Evolutionary conservation across 2,888 invertebrate species (phyloP), one percentile per base, ranked within the genome.

Genomic region (Zelleria hepariella): DNA sequence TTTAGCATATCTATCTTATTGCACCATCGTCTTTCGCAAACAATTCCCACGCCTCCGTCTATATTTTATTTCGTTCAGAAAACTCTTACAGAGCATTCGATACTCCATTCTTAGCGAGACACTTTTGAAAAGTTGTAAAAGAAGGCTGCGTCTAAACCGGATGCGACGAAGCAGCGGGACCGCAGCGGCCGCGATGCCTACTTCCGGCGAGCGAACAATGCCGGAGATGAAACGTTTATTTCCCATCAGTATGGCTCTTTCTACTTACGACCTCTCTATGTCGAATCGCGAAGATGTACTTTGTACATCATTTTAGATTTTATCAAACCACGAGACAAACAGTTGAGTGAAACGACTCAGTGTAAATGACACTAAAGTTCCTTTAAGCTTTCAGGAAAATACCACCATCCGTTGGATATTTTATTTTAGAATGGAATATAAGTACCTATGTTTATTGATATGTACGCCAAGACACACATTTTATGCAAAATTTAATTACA

Each of bases 81-180:
- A 79, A 83, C 74, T 82, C 72, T 24, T 59, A 68, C 24, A 72
- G 83, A 81, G 78, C 80, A 82, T 83, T 84, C 77, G 80, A 84
- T 80, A 79, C 80, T 77, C 81, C 79, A 79, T 83, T 77, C 84
- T 84, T 84, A 84, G 84, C 79, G 80, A 81, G 72, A 73, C 75
- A 77, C 77, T 81, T 82, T 76, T 73, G 68, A 70, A 77, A 82
- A 82, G 76, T 83, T 82, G 65, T 68, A 63, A 69, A 76, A 74
- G 71, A 74, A 57, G 57, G 32, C 24, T 70, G 68, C 68, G 69
- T 68, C 70, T 71, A 66, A 64, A 64, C 66, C 66, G 70, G 71
- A 66, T 72, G 74, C 75, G 78, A 77, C 72, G 49, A 57, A 63
- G 67, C 59, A 60, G 58, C 26, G 55, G 15, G 42, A 32, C 55